Evolutionary conservation across 2,888 invertebrate species (phyloP).

Genomic region (Keiferia lycopersicella): DNA sequence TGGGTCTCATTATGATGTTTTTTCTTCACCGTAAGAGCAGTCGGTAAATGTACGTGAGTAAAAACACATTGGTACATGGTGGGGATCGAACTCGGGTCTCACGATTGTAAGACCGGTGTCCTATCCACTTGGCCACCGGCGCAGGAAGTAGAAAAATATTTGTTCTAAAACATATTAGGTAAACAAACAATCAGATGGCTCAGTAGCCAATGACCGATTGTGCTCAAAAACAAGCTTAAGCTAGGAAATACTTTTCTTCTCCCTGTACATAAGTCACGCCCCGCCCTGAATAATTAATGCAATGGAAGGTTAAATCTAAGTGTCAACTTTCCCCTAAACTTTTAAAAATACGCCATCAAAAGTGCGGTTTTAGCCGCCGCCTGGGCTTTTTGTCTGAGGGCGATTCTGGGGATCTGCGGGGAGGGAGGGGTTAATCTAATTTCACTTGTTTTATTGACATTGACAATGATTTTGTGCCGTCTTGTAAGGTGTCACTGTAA

Average conservation of each 20-base stretch:
- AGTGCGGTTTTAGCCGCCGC: conserved; percentile 70
- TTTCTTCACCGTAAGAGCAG: too few relatives aligned
- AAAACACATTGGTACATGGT: too few relatives aligned
- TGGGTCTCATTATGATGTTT: too few relatives aligned
- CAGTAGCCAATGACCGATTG: too few relatives aligned
- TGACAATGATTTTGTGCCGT: conserved; percentile 76
- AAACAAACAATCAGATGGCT: too few relatives aligned
- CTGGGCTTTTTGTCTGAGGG: conserved; percentile 74
- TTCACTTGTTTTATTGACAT: conserved; percentile 75
- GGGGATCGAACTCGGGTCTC: too few relatives aligned
- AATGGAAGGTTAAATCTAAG: conserved; percentile 79
- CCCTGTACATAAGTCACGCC: conserved; percentile 34
- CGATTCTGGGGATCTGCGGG: neutral
- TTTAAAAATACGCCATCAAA: conserved; percentile 78
- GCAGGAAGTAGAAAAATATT: too few relatives aligned
- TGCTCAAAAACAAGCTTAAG: too few relatives aligned
- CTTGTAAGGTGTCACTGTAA: conserved; percentile 48
- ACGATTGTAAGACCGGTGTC: too few relatives aligned
- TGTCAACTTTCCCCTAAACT: conserved; percentile 77
- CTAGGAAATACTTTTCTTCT: neutral
- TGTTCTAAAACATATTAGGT: too few relatives aligned
- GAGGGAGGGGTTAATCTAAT: conserved; percentile 75
- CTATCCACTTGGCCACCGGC: too few relatives aligned
- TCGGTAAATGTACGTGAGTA: too few relatives aligned
- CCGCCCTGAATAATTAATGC: conserved; percentile 80